Evolutionary conservation across 1,140 invertebrate genomes (phyloP), one percentile per base, ranked within the genome.

Genomic region (Ostrea edulis): DNA sequence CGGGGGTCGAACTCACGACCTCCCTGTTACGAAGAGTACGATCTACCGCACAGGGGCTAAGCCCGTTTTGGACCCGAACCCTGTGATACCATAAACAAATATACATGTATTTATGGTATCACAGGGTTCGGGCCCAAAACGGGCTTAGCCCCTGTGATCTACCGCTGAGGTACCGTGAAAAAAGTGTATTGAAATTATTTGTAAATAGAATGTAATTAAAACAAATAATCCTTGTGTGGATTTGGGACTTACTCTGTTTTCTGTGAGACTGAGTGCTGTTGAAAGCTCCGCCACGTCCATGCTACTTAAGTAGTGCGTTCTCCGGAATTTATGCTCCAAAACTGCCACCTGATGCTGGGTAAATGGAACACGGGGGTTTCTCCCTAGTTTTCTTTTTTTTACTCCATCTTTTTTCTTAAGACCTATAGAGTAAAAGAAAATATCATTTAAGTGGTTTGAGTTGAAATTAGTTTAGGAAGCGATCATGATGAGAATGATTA

Each of bases 311-410:
- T 97, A 97, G 65, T 96, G 96, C 25, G 95, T 96, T n/a, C 92
- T 93, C 3, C 93, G 94, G 91, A 96, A 97, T 91, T 96, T 96
- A 8, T 96, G 94, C 91, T 97, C 96, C 81, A 97, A 91, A 0
- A 96, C 92, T 7, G 95, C 93, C 4, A 97, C 94, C 91, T 97
- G 96, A 51, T 95, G 94, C 9, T 95, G 95, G 0, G 96, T 96
- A 91, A 97, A 97, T 11, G 96, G 96, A 86, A 97, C 96, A 51
- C 96, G 95, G 0, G 96, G 96, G 91, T 96, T 96, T 9, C 96
- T 95, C 5, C 96, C 96, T 54, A 93, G 93, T 86, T 95, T 93
- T 91, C 95, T 93, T 90, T 94, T 96, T 93, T 94, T 96, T 0
- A 89, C 86, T 22, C 92, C 93, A 8, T 93, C 92, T 68, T 91